Evolutionary conservation across 2,113 vertebrate genomes (phyloP).

Genomic region (Pelecanus crispus): DNA sequence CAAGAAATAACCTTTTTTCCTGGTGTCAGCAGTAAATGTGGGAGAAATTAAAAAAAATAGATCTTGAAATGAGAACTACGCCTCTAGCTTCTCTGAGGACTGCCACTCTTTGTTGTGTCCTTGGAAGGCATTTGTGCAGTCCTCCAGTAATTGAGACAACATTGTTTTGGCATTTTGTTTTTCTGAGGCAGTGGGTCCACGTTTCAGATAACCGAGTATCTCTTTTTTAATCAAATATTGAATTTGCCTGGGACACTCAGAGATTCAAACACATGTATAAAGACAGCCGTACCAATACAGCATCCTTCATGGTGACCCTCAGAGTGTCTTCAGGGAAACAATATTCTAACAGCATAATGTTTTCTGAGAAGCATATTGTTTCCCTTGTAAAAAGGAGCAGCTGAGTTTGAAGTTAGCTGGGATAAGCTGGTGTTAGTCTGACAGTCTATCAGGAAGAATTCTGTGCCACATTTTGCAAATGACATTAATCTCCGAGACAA

Average conservation of each 20-base stretch:
- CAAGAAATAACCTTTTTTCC: neutral
- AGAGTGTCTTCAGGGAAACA: neutral
- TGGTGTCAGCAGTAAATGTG: neutral
- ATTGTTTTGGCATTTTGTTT: constrained; percentile 2
- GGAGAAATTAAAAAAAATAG: neutral
- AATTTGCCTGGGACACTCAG: neutral
- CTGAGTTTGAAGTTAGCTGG: neutral
- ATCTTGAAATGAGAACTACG: neutral
- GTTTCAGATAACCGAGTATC: neutral
- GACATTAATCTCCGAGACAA: neutral
- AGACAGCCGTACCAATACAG: neutral
- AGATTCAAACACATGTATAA: neutral
- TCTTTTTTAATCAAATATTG: neutral
- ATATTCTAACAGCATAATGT: neutral
- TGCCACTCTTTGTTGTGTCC: neutral
- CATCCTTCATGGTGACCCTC: neutral
- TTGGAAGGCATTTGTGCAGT: neutral
- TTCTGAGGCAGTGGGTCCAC: neutral
- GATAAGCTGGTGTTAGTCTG: neutral
- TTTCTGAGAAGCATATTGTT: constrained; percentile 18
- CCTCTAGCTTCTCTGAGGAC: neutral
- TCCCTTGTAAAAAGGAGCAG: neutral
- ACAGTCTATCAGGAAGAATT: neutral
- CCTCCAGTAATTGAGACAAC: neutral
- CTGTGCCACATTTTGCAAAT: neutral